phyloP scores from a whole-genome alignment of 2,888 invertebrate genomes.

The Alsophila aescularia region DNA sequence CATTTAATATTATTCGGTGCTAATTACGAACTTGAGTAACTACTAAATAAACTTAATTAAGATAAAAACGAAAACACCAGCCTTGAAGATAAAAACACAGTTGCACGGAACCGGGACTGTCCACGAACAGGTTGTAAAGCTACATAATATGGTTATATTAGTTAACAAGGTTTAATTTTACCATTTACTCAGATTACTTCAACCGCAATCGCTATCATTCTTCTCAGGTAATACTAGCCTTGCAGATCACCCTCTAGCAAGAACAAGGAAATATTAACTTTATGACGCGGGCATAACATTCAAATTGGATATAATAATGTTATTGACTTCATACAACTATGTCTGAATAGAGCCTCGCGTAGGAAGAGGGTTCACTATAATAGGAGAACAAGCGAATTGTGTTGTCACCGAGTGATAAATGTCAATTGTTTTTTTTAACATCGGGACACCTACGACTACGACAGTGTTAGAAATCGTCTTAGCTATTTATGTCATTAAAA shows the following conservation, averaged over 20 bases:
- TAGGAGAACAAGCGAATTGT: conserved; percentile 48
- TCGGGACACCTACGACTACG: conserved; percentile 53
- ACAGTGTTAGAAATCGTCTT: conserved; percentile 27
- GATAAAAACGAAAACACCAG: conserved; percentile 3
- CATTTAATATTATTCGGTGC: background rate
- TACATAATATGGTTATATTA: conserved; percentile 41
- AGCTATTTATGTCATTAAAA: conserved; percentile 3
- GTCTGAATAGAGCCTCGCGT: conserved; percentile 45
- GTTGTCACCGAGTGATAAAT: conserved; percentile 54
- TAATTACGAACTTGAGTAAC: background rate
- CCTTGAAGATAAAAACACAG: background rate
- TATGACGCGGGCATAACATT: conserved; percentile 39
- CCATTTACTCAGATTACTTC: conserved; percentile 61
- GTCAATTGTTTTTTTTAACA: conserved; percentile 44
- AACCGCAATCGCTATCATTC: conserved; percentile 60
- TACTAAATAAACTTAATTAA: conserved; percentile 7
- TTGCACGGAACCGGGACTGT: conserved; percentile 6
- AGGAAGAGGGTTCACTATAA: conserved; percentile 53
- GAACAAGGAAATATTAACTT: conserved; percentile 34
- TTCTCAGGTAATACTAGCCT: conserved; percentile 55
- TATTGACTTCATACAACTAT: conserved; percentile 3
- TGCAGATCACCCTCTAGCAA: conserved; percentile 38
- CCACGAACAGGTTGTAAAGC: conserved; percentile 44
- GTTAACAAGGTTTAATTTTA: conserved; percentile 59
- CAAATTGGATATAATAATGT: conserved; percentile 33